Percentiles rank a stretch among this genome's conserved stretches.
phyloP scores from a whole-genome alignment of 2,113 vertebrate genomes.

The Catharus bicknelli region DNA sequence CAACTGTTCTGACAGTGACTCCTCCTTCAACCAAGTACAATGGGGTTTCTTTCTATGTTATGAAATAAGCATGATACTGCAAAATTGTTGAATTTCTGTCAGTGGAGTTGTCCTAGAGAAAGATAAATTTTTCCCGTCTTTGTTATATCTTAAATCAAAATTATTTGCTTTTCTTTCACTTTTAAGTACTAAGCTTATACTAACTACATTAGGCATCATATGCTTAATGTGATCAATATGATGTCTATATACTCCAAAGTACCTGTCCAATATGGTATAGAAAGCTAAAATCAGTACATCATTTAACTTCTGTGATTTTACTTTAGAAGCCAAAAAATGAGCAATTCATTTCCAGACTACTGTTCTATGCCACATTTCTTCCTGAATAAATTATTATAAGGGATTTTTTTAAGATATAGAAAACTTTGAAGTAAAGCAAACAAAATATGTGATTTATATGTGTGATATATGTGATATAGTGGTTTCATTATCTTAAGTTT shows the following conservation, averaged over 20 bases:
- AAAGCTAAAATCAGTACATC: not conserved
- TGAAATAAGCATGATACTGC: not conserved
- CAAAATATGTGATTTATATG: not conserved
- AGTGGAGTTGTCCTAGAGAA: not conserved
- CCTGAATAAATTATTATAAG: not conserved
- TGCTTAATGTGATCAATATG: not conserved
- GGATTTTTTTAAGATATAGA: not conserved
- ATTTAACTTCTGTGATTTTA: not conserved
- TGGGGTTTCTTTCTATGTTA: not conserved
- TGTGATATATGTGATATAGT: too few relatives aligned
- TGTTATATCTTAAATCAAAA: not conserved
- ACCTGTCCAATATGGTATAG: not conserved
- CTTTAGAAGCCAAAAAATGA: not conserved
- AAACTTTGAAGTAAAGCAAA: not conserved
- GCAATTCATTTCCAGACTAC: not conserved
- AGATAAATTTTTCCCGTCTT: not conserved
- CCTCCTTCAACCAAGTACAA: slow-evolving; percentile 90
- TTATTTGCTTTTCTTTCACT: not conserved
- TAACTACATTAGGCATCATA: not conserved
- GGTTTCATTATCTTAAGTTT: not conserved
- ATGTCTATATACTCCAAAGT: not conserved
- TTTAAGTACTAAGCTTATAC: not conserved
- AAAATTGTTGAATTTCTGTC: not conserved
- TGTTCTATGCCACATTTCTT: not conserved
- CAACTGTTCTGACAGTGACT: slow-evolving; percentile 96